A percentile compares a stretch with the other conserved stretches of the same genome.
phyloP scores from a whole-genome alignment of 2,888 invertebrate genomes.

The Polydesmus complanatus region DNA sequence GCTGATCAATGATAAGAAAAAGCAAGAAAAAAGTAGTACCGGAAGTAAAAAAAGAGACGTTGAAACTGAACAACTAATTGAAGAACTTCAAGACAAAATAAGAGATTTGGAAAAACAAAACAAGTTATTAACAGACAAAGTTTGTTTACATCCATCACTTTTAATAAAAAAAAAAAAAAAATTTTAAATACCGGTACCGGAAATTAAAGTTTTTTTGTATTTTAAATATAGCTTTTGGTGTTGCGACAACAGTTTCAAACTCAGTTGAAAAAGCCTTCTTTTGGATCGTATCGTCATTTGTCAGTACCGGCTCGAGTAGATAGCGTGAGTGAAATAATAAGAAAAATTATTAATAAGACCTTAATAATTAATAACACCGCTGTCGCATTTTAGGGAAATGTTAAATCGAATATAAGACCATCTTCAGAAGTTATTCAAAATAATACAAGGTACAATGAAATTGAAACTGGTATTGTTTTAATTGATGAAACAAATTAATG shows the following conservation, averaged over 20 bases:
- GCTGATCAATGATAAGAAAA: background rate
- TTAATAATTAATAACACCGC: too few relatives aligned
- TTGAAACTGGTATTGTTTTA: too few relatives aligned
- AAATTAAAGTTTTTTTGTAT: background rate
- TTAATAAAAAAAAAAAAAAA: too few relatives aligned
- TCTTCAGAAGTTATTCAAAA: too few relatives aligned
- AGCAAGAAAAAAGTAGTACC: too few relatives aligned
- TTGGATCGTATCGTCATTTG: background rate
- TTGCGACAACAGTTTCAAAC: background rate
- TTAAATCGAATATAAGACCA: too few relatives aligned
- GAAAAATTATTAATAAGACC: too few relatives aligned
- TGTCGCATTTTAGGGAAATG: too few relatives aligned
- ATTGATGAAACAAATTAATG: too few relatives aligned
- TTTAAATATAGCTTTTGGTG: background rate
- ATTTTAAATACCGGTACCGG: background rate
- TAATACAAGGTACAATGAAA: too few relatives aligned
- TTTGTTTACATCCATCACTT: background rate
- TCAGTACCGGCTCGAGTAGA: background rate
- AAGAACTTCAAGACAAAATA: background rate
- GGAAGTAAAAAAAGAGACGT: background rate
- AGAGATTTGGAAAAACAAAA: background rate
- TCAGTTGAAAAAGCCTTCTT: background rate
- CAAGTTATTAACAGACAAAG: background rate
- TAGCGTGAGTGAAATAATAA: too few relatives aligned
- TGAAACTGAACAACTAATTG: background rate